A percentile compares a stretch with the other conserved stretches of the same genome.
These are phyloP conservation scores for Anas platyrhynchos DNA, from an alignment of 2,113 vertebrate species.

Conservation along the genomic window DNA sequence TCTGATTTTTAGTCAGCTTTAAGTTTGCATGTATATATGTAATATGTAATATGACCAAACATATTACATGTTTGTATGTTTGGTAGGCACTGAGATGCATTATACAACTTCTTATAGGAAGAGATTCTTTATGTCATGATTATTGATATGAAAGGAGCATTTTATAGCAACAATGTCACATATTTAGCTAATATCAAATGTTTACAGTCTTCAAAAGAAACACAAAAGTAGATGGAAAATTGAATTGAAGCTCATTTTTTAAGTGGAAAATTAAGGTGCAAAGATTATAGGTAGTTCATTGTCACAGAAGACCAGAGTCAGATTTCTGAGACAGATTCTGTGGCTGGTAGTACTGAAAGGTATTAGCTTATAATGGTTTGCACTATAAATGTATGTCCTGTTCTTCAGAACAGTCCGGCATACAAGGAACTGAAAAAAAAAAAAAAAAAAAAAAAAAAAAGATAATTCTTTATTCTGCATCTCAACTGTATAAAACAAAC, in stretches of 20 bases:
- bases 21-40: too few species aligned
- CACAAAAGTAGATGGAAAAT: background rate
- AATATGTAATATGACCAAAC: background rate
- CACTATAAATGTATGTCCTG: background rate
- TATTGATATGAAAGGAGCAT: background rate
- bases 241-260: background rate
- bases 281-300: background rate
- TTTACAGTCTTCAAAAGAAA: background rate
- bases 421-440: background rate
- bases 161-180: background rate
- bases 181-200: background rate
- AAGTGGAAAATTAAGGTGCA: background rate
- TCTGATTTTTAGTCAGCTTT: background rate
- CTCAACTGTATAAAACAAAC: background rate
- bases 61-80: background rate
- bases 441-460: background rate
- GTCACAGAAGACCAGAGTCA: background rate
- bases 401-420: background rate
- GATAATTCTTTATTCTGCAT: background rate
- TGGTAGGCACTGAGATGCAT: background rate
- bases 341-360: background rate
- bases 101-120: background rate
- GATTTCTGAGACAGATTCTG: background rate
- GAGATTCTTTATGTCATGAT: background rate
- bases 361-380: background rate